phyloP scores from a whole-genome alignment of 2,113 vertebrate genomes.

The Cnemophilus loriae region DNA sequence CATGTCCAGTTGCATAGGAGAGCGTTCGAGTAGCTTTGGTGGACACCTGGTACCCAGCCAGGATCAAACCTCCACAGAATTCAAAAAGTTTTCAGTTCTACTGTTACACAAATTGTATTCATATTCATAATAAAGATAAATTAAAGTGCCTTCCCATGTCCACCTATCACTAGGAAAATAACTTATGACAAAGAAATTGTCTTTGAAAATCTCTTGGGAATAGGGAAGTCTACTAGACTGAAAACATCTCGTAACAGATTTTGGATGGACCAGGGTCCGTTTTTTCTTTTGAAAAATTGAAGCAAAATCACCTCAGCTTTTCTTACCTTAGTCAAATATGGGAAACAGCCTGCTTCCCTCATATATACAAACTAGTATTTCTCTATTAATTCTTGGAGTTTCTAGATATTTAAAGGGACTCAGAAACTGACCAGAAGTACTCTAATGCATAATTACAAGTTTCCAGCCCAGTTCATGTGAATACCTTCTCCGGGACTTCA shows the following conservation, averaged over 20 bases:
- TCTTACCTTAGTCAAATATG: neutral
- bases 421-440: neutral
- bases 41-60: neutral
- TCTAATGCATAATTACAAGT: neutral
- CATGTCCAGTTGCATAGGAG: neutral
- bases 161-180: neutral
- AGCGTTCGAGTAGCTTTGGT: neutral
- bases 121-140: neutral
- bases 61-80: neutral
- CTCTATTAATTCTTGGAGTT: neutral
- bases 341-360: neutral
- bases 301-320: neutral
- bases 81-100: neutral
- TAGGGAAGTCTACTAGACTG: neutral
- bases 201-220: neutral
- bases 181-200: neutral
- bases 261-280: accelerated
- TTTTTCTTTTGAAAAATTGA: neutral
- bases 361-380: neutral
- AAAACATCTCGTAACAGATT: neutral
- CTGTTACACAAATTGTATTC: neutral
- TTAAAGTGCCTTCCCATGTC: neutral
- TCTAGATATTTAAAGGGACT: neutral
- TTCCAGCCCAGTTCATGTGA: neutral
- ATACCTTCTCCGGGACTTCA: neutral